Percentiles rank a stretch among this genome's conserved stretches.
Conservation (phyloP, 1,140 invertebrate genomes). For the Platyscapa corneri region DNA sequence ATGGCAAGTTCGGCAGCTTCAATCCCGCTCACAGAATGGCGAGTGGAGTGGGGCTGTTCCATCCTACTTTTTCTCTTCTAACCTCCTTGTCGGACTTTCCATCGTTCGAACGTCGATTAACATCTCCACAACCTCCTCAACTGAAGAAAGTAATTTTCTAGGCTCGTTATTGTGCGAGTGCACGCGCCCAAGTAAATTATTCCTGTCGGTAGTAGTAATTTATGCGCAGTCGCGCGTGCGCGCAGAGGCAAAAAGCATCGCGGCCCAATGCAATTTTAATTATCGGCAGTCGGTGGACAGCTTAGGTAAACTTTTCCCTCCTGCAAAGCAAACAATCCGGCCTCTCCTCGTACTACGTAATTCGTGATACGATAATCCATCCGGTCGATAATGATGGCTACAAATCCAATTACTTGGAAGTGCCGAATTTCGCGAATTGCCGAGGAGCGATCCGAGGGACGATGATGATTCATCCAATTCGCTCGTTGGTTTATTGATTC, state of each 20-base stretch:
- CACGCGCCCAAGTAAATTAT: slow-evolving; percentile 15
- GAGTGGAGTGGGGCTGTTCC: slow-evolving; percentile 42
- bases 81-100: neutral
- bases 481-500: neutral
- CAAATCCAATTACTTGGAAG: neutral
- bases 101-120: slow-evolving; percentile 51
- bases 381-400: neutral
- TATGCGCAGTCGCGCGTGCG: neutral
- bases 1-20: neutral
- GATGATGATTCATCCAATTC: neutral
- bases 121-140: slow-evolving; percentile 1
- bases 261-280: slow-evolving; percentile 16
- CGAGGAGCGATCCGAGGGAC: neutral
- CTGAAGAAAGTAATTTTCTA: slow-evolving; percentile 33
- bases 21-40: neutral
- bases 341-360: no score
- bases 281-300: no score
- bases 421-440: neutral
- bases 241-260: neutral
- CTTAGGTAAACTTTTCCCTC: no score
- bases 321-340: no score
- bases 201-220: slow-evolving; percentile 3
- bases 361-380: no score
- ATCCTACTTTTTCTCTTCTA: slow-evolving; percentile 65
- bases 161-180: slow-evolving; percentile 8